Conservation (phyloP, 2,113 vertebrate species). For the Mesoclemmys tuberculata region DNA sequence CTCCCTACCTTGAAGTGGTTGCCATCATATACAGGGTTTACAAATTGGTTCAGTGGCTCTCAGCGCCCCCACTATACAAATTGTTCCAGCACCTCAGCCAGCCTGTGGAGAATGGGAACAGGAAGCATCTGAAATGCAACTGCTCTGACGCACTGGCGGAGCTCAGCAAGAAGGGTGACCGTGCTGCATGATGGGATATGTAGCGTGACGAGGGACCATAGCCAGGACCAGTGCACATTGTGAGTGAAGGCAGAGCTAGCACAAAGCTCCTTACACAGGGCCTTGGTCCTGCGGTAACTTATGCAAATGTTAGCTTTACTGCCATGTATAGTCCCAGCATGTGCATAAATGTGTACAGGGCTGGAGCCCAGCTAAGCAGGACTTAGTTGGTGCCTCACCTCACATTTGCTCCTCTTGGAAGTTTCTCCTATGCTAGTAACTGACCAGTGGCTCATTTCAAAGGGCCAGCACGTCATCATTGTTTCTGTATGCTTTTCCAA, state of each 20-base stretch:
- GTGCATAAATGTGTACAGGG: not conserved
- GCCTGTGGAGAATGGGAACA: not conserved
- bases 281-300: not conserved
- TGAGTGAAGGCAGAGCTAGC: not conserved
- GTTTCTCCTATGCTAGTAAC: not conserved
- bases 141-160: not conserved
- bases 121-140: not conserved
- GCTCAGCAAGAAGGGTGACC: not conserved
- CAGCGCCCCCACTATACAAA: no score
- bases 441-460: not conserved
- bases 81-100: no score
- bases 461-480: not conserved
- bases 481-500: not conserved
- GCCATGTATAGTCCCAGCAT: not conserved
- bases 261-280: not conserved
- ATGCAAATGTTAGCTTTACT: not conserved
- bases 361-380: not conserved
- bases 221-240: not conserved
- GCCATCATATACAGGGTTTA: no score
- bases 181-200: not conserved
- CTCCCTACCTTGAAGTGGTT: no score
- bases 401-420: not conserved
- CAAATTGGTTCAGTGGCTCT: no score
- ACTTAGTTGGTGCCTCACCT: not conserved
- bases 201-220: not conserved